Conservation (phyloP, 1,140 invertebrate species). For the Venturia canescens region DNA sequence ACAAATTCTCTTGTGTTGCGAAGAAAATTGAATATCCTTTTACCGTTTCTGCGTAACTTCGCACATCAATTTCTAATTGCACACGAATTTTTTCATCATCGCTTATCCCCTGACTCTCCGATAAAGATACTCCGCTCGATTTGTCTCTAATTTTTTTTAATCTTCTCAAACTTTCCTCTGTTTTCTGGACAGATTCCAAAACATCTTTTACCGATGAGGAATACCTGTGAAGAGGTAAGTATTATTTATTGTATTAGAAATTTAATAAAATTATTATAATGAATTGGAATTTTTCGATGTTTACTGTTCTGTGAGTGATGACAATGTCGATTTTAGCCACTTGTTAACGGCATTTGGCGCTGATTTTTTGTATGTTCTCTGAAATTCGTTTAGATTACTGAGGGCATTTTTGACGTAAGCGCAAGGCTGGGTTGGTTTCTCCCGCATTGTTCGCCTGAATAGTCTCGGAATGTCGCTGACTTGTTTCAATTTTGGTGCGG, state of each 20-base stretch:
- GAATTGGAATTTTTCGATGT: constrained; percentile 62
- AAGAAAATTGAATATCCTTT: not conserved
- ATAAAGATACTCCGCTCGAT: constrained; percentile 74
- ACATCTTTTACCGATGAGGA: constrained; percentile 89
- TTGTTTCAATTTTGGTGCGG: constrained; percentile 81
- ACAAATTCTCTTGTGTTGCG: not conserved
- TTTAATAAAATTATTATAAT: too few relatives aligned
- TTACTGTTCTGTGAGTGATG: constrained; percentile 83
- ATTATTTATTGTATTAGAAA: not conserved
- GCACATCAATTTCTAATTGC: constrained; percentile 92
- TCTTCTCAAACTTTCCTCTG: constrained; percentile 93
- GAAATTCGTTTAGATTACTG: constrained; percentile 80
- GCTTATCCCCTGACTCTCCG: constrained; percentile 78
- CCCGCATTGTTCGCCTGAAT: constrained; percentile 94
- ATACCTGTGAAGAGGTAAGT: constrained; percentile 80
- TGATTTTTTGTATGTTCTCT: constrained; percentile 77
- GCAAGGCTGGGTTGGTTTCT: constrained; percentile 87
- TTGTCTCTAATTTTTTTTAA: constrained; percentile 91
- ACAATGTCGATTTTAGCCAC: constrained; percentile 80
- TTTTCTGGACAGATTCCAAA: constrained; percentile 94
- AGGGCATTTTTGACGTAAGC: constrained; percentile 86
- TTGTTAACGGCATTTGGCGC: constrained; percentile 77
- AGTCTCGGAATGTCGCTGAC: constrained; percentile 94
- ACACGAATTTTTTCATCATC: constrained; percentile 97
- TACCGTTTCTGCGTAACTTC: constrained; percentile 76